Evolutionary conservation across 2,888 invertebrate genomes (phyloP), one percentile per base, ranked within the genome.

Genomic region (Amiota minor): DNA sequence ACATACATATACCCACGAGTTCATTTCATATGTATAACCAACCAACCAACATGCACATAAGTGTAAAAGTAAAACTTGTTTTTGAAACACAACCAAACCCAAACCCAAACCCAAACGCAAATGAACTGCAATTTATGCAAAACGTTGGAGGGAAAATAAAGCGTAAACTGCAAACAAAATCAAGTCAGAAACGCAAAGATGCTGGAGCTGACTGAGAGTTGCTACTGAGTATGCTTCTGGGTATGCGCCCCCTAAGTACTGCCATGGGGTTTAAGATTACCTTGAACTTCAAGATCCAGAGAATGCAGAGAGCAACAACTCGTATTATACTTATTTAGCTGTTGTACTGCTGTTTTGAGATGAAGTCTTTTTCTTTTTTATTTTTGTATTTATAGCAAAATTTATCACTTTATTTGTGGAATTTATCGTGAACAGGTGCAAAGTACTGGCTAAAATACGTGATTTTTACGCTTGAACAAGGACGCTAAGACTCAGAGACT

Each of bases 391-490:
- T 47, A 35, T 46, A 65, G 9, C 49, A 47, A 59, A 64, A 14
- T 70, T 71, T 71, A 45, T 71, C 64, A 18, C 64, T 23, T 50
- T 20, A 71, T 70, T 53, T 64, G 71, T 64, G 64, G 62, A 71
- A 71, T 71, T 71, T 53, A 71, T 64, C 45, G 45, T 62, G n/a
- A 71, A 64, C 71, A 71, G 71, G 71, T 71, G 71, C 64, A 71
- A 64, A 64, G 16, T 70, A 35, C 35, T 35, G 6, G 35, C 35
- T 6, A 35, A 35, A 35, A 35, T 35, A 70, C 62, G 71, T 71
- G 71, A 71, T 71, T 71, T 50, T 61, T 49, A 14, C 55, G 35
- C 23, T 45, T 35, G 35, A 35, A 18, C 14, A 18, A 18, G 16
- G 53, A 50, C n/a, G 53, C 53, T n/a, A 11, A n/a, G 59, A 11